These are phyloP conservation scores for Argyra leucocephala DNA, from an alignment of 2,888 invertebrate species.

Conservation along the genomic window DNA sequence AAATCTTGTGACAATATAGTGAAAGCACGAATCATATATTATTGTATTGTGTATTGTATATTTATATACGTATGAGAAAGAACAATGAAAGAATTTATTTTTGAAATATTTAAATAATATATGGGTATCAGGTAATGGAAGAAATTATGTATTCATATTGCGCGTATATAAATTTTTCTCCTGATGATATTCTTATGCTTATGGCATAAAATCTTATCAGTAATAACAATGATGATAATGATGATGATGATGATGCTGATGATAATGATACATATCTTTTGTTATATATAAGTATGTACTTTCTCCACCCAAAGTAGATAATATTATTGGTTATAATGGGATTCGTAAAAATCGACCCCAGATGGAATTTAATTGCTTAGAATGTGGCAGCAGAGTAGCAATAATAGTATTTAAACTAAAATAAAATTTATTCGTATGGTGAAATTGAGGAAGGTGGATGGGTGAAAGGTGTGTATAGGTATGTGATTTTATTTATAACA, in stretches of 20 bases:
- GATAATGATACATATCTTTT: too few relatives aligned
- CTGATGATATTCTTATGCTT: neutral
- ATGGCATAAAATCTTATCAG: neutral
- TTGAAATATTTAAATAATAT: neutral
- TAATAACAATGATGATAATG: neutral
- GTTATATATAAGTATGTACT: too few relatives aligned
- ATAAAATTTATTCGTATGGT: too few relatives aligned
- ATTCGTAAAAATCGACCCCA: neutral
- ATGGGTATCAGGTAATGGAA: neutral
- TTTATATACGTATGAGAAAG: neutral
- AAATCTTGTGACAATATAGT: neutral
- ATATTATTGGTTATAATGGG: neutral
- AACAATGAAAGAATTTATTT: too few relatives aligned
- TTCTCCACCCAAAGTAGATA: too few relatives aligned
- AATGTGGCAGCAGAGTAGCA: neutral
- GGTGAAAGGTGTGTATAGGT: too few relatives aligned
- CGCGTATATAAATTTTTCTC: neutral
- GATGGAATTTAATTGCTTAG: constrained; percentile 1
- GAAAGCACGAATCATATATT: too few relatives aligned
- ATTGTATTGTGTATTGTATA: neutral
- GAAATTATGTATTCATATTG: constrained; percentile 3
- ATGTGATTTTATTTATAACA: too few relatives aligned
- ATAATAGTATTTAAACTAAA: too few relatives aligned
- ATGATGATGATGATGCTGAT: neutral
- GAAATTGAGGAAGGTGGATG: too few relatives aligned